Evolutionary conservation across 2,888 invertebrate genomes (phyloP), one percentile per base, ranked within the genome.

Genomic region (Ariolimax columbianus): DNA sequence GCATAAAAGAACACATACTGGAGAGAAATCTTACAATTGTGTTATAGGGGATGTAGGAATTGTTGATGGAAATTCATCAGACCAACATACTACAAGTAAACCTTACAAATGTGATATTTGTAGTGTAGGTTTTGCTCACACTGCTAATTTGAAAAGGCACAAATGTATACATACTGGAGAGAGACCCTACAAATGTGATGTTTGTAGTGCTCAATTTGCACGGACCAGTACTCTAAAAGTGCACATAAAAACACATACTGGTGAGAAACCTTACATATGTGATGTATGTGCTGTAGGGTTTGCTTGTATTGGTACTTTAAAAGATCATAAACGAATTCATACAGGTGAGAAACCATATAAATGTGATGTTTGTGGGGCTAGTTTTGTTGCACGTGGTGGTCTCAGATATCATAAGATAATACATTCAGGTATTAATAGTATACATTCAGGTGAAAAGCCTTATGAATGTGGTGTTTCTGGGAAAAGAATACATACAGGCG

Each of bases 211-310:
- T 17, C 14, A 19, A 33, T 66, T 66, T 33, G 19, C 14, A 14
- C 33, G 30, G 23, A 17, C 23, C 33, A 66, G 33, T 66, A 30
- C 2, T 66, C 30, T 43, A 3, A 40, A 23, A n/a, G 47, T 14
- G 3, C 40, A 73, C 17, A 73, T 9, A 47, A 43, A 2, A n/a
- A 11, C n/a, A 43, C 73, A 73, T 73, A 73, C 47, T 9, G 73
- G 47, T 43, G 73, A 73, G 73, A 73, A 73, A 73, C 73, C 73
- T 4, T 73, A 47, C 47, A 73, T 43, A 17, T 73, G 73, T 73
- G 73, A 73, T n/a, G 43, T 43, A 1, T 73, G 43, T 73, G 73
- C 43, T 73, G 73, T n/a, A 36, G 73, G n/a, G 23, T 73, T 73
- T 73, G 30, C 11, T 73, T 0, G 11, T 17, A 6, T n/a, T 43